Evolutionary conservation across 1,140 invertebrate genomes (phyloP).

Genomic region (Heliconius himera): DNA sequence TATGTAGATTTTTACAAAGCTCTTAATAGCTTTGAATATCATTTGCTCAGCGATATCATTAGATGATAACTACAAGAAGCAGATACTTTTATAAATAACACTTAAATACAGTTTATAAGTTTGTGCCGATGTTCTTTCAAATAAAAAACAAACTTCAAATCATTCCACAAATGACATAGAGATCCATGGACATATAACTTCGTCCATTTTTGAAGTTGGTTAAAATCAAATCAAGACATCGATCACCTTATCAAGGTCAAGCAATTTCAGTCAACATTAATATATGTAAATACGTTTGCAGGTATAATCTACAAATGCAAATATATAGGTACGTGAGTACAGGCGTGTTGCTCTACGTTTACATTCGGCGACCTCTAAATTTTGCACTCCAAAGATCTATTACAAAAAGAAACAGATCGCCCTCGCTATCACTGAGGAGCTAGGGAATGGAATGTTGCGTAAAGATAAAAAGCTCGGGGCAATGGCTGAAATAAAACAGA

Average conservation of each 20-base stretch:
- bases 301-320: too few species aligned
- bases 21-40: too few species aligned
- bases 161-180: too few species aligned
- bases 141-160: too few species aligned
- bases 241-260: conserved; percentile 21
- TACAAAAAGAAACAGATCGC: conserved; percentile 28
- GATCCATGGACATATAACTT: too few species aligned
- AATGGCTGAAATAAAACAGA: conserved; percentile 43
- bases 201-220: too few species aligned
- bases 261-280: conserved; percentile 1
- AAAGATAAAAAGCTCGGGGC: conserved; percentile 45
- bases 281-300: conserved; percentile 8
- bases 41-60: too few species aligned
- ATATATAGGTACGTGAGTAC: background rate
- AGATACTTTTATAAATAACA: too few species aligned
- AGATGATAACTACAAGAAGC: too few species aligned
- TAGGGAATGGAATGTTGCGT: conserved; percentile 40
- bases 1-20: too few species aligned
- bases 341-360: background rate
- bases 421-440: conserved; percentile 29
- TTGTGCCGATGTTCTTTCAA: too few species aligned
- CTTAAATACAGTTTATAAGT: too few species aligned
- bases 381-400: conserved; percentile 27
- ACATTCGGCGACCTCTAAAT: conserved; percentile 35
- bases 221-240: background rate